Evolutionary conservation across 2,797 vertebrate species (phyloP), one percentile per base, ranked within the genome.

Genomic region (Lacerta agilis): DNA sequence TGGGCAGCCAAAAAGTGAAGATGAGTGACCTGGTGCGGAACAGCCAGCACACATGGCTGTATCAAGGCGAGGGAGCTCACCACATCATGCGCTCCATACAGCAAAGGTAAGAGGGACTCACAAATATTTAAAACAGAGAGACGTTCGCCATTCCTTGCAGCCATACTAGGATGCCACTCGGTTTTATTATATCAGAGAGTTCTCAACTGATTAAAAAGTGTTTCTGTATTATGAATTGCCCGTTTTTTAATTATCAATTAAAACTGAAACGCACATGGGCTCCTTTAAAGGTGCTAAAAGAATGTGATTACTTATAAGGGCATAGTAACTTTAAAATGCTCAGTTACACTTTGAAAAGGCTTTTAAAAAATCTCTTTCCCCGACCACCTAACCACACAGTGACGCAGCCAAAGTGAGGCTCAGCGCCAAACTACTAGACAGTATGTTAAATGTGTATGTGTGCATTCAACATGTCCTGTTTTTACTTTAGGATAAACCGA

Each of bases 41-140:
- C 94, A 99, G 99, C 97, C 97, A 98, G 92, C 99, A 99, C 97
- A 98, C 99, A 0, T 99, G 99, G 99, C 97, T 99, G 49, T 99
- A 99, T 96, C 99, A 99, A 95, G 99, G 99, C 0, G 97, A 98
- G 94, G 98, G 98, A 38, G 97, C 98, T 18, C 99, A 99, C 94
- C 98, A 96, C 61, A 97, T 99, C 89, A 98, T 99, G 95, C 98
- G 98, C 79, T 96, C 98, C 88, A 97, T 99, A 94, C 98, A 97
- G 89, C 97, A 97, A 88, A 98, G 98, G 99, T 55, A 1, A 1
- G 2, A 4, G 11, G 72, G 64, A 2, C 71, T 66, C 82, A 80
- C 49, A 55, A 71, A 79, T 79, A 64, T 4, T 45, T 72, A 88
- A 64, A 11, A 72, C 20, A 79, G 79, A 73, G 1, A 81, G 64